phyloP scores from a whole-genome alignment of 64 coral and sea anemone species.

The Montipora capricornis region DNA sequence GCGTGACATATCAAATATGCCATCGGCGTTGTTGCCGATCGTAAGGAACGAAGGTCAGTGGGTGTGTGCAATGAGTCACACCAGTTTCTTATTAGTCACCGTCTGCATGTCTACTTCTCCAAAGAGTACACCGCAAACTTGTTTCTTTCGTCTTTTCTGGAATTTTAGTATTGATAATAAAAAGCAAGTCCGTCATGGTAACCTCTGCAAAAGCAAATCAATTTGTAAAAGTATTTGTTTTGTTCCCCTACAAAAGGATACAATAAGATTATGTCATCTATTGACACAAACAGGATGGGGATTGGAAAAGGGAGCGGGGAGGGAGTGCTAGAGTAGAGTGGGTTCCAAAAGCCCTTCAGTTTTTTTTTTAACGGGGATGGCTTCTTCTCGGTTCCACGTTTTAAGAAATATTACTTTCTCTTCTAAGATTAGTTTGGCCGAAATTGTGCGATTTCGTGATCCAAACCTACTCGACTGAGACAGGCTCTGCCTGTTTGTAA shows the following conservation, averaged over 20 bases:
- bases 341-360: not conserved
- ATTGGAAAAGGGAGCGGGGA: not conserved
- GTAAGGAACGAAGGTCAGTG: not conserved
- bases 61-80: not conserved
- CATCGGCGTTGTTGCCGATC: not conserved
- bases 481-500: conserved; percentile 38
- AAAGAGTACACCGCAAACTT: not conserved
- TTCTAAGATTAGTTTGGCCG: not conserved
- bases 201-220: conserved; percentile 6
- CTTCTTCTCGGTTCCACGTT: not conserved
- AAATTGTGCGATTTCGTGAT: not conserved
- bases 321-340: not conserved
- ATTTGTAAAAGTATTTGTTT: conserved; percentile 9
- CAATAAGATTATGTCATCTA: not conserved
- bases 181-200: not conserved
- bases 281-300: not conserved
- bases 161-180: not conserved
- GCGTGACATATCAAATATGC: conserved; percentile 19
- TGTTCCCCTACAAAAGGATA: conserved; percentile 17
- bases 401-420: not conserved
- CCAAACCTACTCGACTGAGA: not conserved
- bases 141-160: no score
- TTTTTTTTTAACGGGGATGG: not conserved
- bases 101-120: not conserved
- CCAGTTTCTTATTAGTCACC: conserved; percentile 15